Evolutionary conservation across 1,140 invertebrate species (phyloP), one percentile per base, ranked within the genome.

Genomic region (Chelonus insularis): DNA sequence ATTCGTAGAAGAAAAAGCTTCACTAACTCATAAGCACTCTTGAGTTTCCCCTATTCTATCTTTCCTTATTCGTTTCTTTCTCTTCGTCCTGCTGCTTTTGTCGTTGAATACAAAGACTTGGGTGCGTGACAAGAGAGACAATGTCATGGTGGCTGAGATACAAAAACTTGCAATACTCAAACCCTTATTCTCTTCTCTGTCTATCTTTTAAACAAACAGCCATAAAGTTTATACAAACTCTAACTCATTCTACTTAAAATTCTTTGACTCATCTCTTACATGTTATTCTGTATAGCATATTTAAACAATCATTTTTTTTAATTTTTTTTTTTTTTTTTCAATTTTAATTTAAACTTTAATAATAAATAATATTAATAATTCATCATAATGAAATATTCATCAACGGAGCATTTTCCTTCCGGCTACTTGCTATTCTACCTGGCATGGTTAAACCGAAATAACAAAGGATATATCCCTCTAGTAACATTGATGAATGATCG

Each of bases 21-120:
- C 18, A 43, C 12, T 43, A 43, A 43, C 41, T 43, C 41, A 43
- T 43, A 43, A 43, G 41, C 41, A 43, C 41, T 43, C 41, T 43
- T 14, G 12, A 43, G 41, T 43, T 43, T 43, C 6, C 2, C 18
- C 41, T 18, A 29, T 18, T 43, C 18, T 43, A 43, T 43, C 8
- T 16, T 43, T 43, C 18, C 14, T 43, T 18, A 16, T 43, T 43
- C 18, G 14, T 43, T 18, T 7, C 7, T 18, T 43, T 43, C 41
- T 8, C 4, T 4, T 18, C 9, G 14, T 18, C 16, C 9, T 9
- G 1, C 18, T 43, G 14, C 18, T 16, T 43, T 43, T 14, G 7
- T 43, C 14, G 41, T 43, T 43, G 14, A 16, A 43, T 16, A 43
- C 41, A 43, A 43, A 43, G 41, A 18, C 14, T 14, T 14, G 41